Percentiles rank a stretch among this genome's conserved stretches.
These are phyloP conservation scores for Orius insidiosus DNA, from an alignment of 1,140 invertebrate genomes.

Conservation along the genomic window DNA sequence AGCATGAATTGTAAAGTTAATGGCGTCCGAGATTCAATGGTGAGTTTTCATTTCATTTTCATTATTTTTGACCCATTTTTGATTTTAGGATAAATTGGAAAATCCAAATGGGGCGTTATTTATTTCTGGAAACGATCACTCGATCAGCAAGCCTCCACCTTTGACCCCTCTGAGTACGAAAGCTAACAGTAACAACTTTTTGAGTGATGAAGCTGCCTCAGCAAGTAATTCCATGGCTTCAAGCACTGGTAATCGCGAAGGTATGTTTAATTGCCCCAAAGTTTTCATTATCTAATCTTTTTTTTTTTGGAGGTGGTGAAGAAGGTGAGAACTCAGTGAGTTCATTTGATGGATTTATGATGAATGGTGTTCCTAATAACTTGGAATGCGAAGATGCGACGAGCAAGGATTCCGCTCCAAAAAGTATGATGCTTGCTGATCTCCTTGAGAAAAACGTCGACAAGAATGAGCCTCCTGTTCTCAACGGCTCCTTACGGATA, in stretches of 20 bases:
- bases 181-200: background rate
- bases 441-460: conserved; percentile 45
- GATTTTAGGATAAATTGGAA: conserved; percentile 1
- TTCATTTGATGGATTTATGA: conserved; percentile 40
- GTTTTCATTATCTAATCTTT: no score
- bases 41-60: background rate
- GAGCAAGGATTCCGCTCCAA: conserved; percentile 16
- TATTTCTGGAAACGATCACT: background rate
- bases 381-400: conserved; percentile 31
- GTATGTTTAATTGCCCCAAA: no score
- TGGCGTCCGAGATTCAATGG: background rate
- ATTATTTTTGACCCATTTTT: conserved; percentile 1
- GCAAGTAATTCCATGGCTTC: conserved; percentile 6
- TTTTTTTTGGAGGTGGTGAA: conserved; percentile 22
- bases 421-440: conserved; percentile 39
- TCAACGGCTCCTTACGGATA: conserved; percentile 41
- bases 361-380: conserved; percentile 36
- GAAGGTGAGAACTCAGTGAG: conserved; percentile 41
- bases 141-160: conserved; percentile 27
- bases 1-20: background rate
- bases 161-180: conserved; percentile 23
- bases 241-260: background rate
- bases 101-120: background rate
- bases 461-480: conserved; percentile 32
- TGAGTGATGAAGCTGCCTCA: conserved; percentile 16